Evolutionary conservation across 2,797 vertebrate genomes (phyloP), one percentile per base, ranked within the genome.

Genomic region (Momotus momota): DNA sequence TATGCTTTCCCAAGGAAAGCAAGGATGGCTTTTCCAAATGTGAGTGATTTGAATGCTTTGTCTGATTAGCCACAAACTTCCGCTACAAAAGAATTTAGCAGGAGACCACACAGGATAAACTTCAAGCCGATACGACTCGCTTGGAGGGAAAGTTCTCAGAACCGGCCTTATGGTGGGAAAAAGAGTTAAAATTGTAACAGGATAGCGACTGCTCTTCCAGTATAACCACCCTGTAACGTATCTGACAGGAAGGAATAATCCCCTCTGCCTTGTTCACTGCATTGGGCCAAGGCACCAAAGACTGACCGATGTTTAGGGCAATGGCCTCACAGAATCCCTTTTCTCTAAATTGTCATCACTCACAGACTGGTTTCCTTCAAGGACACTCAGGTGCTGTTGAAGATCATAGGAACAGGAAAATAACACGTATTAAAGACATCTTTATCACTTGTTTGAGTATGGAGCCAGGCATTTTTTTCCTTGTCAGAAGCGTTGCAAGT

Each of bases 1-100:
- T 75, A 10, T 83, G 15, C 18, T 67, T 62, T 93, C 72, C 46
- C 66, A 61, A 69, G 46, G 46, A 81, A 83, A 81, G 46, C 14
- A 87, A 67, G 58, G 46, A 88, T 90, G 89, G 11, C 25, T 83
- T 86, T 94, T 72, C 65, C 23, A 67, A 96, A 58, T 51, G 26
- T 20, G 29, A 62, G 22, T 48, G 14, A 60, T 80, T 60, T 51
- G 55, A 89, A 80, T 79, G 73, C 40, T 25, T 90, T 84, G 19
- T 89, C 65, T 69, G 92, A 90, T 71, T 54, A 75, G 51, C 49
- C 46, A 84, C 62, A 51, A 81, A 81, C 70, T 93, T 91, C 35
- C 0, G 0, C 66, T 83, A 38, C 41, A 22, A n/a, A 81, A 72
- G 69, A 69, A 72, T 75, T 48, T 91, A 62, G 18, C 62, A 54